Conservation (phyloP, 1,140 invertebrate genomes). For the Aphis gossypii region DNA sequence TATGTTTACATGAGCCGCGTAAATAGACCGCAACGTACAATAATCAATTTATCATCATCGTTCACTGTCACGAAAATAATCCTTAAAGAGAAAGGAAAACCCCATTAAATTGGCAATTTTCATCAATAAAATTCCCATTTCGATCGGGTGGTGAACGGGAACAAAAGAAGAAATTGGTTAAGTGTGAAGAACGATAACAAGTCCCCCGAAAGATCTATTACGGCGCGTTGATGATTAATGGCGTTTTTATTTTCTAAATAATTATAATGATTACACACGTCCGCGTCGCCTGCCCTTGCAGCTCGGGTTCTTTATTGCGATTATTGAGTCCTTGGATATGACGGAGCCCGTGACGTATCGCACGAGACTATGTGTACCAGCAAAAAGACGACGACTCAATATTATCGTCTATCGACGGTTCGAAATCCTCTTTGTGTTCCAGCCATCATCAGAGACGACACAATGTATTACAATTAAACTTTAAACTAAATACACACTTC, state of each 20-base stretch:
- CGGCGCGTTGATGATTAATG: conserved; percentile 23
- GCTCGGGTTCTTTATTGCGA: not conserved
- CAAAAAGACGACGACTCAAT: not conserved
- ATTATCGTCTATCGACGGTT: not conserved
- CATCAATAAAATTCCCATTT: conserved; percentile 27
- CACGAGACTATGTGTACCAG: not conserved
- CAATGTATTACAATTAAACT: no score
- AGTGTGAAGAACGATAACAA: conserved; percentile 39
- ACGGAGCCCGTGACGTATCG: not conserved
- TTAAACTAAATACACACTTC: no score
- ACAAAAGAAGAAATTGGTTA: conserved; percentile 31
- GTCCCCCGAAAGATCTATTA: not conserved
- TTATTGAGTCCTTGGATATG: not conserved
- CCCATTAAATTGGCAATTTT: conserved; percentile 39
- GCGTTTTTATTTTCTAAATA: not conserved
- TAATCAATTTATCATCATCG: conserved; percentile 42
- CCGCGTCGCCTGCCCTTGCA: not conserved
- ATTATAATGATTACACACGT: not conserved
- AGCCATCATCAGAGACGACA: no score
- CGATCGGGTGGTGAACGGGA: not conserved
- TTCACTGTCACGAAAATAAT: conserved; percentile 38
- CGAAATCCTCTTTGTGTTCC: no score
- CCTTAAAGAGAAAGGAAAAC: not conserved
- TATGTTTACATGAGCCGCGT: not conserved
- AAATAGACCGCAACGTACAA: conserved; percentile 21